These are phyloP conservation scores for Gonioctena quinquepunctata DNA, from an alignment of 1,140 invertebrate species.

Conservation along the genomic window DNA sequence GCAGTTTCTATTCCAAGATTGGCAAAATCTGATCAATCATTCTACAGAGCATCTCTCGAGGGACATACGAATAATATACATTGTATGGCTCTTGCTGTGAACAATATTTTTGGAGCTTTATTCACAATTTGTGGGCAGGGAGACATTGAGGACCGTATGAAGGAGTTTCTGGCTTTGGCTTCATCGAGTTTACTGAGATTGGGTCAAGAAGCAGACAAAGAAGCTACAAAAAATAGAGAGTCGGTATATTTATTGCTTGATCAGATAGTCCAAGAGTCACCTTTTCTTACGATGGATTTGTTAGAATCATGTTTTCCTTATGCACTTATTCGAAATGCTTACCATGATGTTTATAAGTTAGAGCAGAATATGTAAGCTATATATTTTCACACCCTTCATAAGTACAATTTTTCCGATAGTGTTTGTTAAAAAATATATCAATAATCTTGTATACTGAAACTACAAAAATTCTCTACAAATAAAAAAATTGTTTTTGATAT, in stretches of 20 bases:
- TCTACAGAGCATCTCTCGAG: slow-evolving; percentile 89
- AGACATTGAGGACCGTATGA: slow-evolving; percentile 96
- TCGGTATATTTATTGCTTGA: slow-evolving; percentile 95
- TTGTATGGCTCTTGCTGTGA: slow-evolving; percentile 94
- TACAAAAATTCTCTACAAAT: too few relatives aligned
- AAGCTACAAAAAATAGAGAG: slow-evolving; percentile 90
- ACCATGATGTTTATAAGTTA: slow-evolving; percentile 92
- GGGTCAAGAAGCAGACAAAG: slow-evolving; percentile 94
- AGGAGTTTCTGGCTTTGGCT: slow-evolving; percentile 95
- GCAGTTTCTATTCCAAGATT: slow-evolving; percentile 97
- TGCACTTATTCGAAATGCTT: slow-evolving; percentile 93
- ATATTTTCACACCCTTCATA: neutral
- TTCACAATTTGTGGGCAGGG: slow-evolving; percentile 94
- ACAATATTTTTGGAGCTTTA: slow-evolving; percentile 94
- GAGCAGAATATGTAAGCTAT: slow-evolving; percentile 62
- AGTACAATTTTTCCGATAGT: neutral
- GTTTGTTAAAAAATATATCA: too few relatives aligned
- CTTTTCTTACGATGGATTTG: slow-evolving; percentile 96
- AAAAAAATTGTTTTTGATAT: too few relatives aligned
- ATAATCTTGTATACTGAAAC: too few relatives aligned
- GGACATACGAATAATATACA: slow-evolving; percentile 98
- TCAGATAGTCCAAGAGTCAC: slow-evolving; percentile 96
- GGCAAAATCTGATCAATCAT: slow-evolving; percentile 87
- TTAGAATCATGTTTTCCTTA: slow-evolving; percentile 98
- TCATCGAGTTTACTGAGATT: slow-evolving; percentile 92